These are phyloP conservation scores for Parochlus steinenii DNA, from an alignment of 2,888 invertebrate species.

Conservation along the genomic window DNA sequence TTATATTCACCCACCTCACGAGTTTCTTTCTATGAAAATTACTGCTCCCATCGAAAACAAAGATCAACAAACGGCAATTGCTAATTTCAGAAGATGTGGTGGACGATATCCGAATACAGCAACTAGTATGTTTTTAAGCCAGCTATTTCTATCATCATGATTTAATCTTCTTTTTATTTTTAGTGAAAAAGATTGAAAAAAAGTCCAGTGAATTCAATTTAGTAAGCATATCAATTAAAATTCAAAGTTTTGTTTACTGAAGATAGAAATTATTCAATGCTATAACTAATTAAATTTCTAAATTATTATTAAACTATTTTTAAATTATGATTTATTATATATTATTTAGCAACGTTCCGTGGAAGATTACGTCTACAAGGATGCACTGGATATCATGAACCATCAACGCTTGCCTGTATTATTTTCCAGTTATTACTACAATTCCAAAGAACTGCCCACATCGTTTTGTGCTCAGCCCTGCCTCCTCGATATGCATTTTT, in stretches of 20 bases:
- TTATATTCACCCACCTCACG: constrained; percentile 43
- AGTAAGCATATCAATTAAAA: no score
- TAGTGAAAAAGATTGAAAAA: constrained; percentile 14
- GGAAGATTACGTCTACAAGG: constrained; percentile 30
- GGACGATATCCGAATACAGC: constrained; percentile 37
- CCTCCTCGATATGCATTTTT: constrained; percentile 66
- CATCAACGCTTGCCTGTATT: constrained; percentile 79
- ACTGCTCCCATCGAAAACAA: constrained; percentile 44
- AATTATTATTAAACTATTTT: no score
- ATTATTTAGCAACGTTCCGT: constrained; percentile 21
- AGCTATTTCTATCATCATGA: constrained; percentile 1
- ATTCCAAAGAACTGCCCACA: constrained; percentile 24
- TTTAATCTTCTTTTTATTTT: neutral
- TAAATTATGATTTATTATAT: no score
- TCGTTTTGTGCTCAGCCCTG: constrained; percentile 30
- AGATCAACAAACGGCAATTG: constrained; percentile 53
- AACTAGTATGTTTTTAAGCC: no score
- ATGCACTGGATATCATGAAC: constrained; percentile 62
- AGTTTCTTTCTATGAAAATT: constrained; percentile 56
- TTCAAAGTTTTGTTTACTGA: no score
- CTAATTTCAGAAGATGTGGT: constrained; percentile 77
- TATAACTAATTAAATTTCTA: no score
- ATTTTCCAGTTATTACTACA: constrained; percentile 50
- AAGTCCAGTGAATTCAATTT: constrained; percentile 13
- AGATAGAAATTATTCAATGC: no score